A percentile compares a stretch with the other conserved stretches of the same genome.
phyloP scores from a whole-genome alignment of 2,888 invertebrate species.

The Ochlodes sylvanus region DNA sequence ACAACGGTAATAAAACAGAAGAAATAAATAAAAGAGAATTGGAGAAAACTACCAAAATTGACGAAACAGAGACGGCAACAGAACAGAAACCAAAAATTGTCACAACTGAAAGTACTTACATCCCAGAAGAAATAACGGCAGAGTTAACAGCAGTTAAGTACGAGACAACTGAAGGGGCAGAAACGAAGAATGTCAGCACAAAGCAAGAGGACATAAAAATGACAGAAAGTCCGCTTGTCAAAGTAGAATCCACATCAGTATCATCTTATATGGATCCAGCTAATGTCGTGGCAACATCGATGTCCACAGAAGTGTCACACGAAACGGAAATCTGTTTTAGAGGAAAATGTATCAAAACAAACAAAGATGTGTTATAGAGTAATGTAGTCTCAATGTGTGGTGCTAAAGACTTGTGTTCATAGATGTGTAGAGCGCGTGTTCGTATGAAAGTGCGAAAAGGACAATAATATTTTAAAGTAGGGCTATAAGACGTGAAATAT shows the following conservation, averaged over 20 bases:
- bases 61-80: slow-evolving; percentile 55
- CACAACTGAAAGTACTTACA: slow-evolving; percentile 69
- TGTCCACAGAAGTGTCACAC: slow-evolving; percentile 92
- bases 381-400: slow-evolving; percentile 46
- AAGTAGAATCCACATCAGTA: slow-evolving; percentile 62
- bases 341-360: slow-evolving; percentile 92
- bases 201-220: slow-evolving; percentile 35
- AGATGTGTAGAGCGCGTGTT: slow-evolving; percentile 43
- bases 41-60: slow-evolving; percentile 34
- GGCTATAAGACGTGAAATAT: slow-evolving; percentile 15
- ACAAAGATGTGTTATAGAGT: slow-evolving; percentile 69
- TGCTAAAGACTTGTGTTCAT: slow-evolving; percentile 72
- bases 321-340: slow-evolving; percentile 96
- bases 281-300: slow-evolving; percentile 88
- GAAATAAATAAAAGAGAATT: slow-evolving; percentile 45
- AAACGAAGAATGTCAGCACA: slow-evolving; percentile 11
- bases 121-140: slow-evolving; percentile 77
- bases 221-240: slow-evolving; percentile 46
- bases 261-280: slow-evolving; percentile 81
- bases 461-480: slow-evolving; percentile 30
- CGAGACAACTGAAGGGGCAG: slow-evolving; percentile 47
- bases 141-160: slow-evolving; percentile 33
- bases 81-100: slow-evolving; percentile 57
- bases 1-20: slow-evolving; percentile 44
- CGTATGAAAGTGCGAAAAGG: slow-evolving; percentile 14